A percentile compares a stretch with the other conserved stretches of the same genome.
Conservation (phyloP, 2,888 invertebrate species). For the Cantharis rustica region DNA sequence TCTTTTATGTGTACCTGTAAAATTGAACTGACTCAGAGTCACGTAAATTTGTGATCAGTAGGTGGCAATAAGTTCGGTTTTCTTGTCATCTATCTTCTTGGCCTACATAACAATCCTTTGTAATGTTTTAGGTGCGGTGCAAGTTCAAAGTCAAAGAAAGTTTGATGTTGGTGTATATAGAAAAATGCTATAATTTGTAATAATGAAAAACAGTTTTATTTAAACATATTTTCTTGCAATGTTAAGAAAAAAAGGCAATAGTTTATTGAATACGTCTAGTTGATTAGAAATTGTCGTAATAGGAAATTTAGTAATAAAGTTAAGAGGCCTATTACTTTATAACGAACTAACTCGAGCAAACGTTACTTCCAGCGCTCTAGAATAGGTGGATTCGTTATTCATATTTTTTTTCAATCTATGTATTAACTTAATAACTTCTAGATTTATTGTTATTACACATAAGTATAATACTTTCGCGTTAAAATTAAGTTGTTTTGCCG, state of each 20-base stretch:
- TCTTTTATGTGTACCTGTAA: neutral
- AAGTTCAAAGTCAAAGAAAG: conserved; percentile 5
- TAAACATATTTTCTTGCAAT: neutral
- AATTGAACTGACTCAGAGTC: neutral
- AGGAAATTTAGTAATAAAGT: neutral
- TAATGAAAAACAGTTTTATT: neutral
- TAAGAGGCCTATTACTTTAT: neutral
- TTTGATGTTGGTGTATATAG: neutral
- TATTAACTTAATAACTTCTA: neutral
- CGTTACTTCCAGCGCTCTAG: neutral
- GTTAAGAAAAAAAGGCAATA: neutral
- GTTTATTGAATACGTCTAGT: neutral
- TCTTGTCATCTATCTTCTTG: conserved; percentile 5
- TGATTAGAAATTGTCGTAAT: neutral
- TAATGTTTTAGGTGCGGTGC: conserved; percentile 1
- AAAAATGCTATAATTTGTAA: neutral
- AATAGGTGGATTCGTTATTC: neutral
- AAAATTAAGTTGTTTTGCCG: neutral
- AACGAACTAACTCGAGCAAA: neutral
- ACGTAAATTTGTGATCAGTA: conserved; percentile 2
- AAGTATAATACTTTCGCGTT: neutral
- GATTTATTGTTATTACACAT: neutral
- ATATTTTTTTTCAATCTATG: neutral
- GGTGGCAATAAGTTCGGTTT: conserved; percentile 3
- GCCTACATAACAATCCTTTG: neutral